Base-by-base conservation (phyloP, 23 tunicate genomes). In the Ascidia mentula region DNA sequence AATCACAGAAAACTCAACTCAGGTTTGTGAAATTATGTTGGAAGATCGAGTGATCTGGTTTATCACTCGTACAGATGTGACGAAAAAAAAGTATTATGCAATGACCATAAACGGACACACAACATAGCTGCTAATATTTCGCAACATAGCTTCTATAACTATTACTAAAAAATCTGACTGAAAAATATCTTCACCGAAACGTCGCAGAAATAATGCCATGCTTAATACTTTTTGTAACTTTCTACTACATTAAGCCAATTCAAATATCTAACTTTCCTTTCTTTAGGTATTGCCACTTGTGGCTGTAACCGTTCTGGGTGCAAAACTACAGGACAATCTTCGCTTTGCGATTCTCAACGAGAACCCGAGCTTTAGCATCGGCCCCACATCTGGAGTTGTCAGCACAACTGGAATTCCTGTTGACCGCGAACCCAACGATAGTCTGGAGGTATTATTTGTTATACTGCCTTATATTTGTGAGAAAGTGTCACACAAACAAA, bases 351-450 rank as follows among this genome's bases (percentile, higher is more conserved):
- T 87, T 80, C 60, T 80, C 6, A 87, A 81, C 59, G 76, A 85
- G 24, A 80, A 60, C 2, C 91, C 82, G 3, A 33, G 59, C 36
- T 87, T 87, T 39, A 32, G 13, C 31, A 87, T 87, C 32, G 86
- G 78, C 4, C 31, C 33, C 24, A 80, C 85, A 72, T 71, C 91
- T 69, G 91, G 91, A 1, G 69, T 87, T 33, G 75, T 87, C 3
- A 73, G 78, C 18, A 87, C 80, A 22, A 87, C 84, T 35, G 90
- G 84, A 0, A 35, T 72, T 0, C 79, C 84, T 2, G 61, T 86
- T 13, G 90, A 86, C 65, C 72, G 90, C 72, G 90, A 86, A 79
- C n/a, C 33, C 34, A 53, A 28, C 65, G 24, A 53, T 9, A 53
- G 65, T 9, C 65, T 20, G 13, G 65, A 53, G 65, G 65, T 53